phyloP scores from a whole-genome alignment of 2,113 vertebrate species.

The Centrocercus urophasianus region DNA sequence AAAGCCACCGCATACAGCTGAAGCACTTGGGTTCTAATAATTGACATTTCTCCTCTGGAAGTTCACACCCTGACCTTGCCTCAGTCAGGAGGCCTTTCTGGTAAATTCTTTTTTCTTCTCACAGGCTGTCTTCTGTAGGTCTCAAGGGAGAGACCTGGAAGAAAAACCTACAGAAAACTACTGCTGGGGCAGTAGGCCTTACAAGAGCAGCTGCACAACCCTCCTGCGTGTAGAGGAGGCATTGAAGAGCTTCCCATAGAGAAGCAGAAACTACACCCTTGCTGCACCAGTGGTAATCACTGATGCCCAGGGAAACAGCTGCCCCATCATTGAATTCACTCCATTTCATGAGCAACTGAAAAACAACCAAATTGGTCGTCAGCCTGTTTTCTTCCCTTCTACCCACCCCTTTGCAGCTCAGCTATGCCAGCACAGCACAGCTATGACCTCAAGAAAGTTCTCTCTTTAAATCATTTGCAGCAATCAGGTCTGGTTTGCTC shows the following conservation, averaged over 20 bases:
- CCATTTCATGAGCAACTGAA: not conserved
- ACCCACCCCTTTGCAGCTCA: not conserved
- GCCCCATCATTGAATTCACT: not conserved
- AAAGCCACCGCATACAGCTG: not conserved
- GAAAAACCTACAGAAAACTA: not conserved
- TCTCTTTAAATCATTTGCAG: not conserved
- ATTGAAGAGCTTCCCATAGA: not conserved
- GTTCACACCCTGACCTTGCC: not conserved
- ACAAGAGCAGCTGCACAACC: not conserved
- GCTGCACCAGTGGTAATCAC: not conserved
- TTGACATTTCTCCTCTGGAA: not conserved
- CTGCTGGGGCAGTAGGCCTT: not conserved
- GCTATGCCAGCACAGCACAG: not conserved
- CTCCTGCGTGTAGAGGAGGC: not conserved
- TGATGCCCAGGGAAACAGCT: not conserved
- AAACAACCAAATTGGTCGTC: not conserved
- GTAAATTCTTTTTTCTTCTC: not conserved
- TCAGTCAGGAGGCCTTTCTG: not conserved
- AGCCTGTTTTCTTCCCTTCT: not conserved
- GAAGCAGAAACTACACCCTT: not conserved
- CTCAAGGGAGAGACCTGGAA: not conserved
- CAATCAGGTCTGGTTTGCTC: not conserved
- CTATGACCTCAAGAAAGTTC: not conserved
- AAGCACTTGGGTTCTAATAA: not conserved
- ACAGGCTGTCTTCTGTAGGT: fast-evolving